Base-by-base conservation (phyloP, 2,888 invertebrate genomes). In the Acrobasis repandana region DNA sequence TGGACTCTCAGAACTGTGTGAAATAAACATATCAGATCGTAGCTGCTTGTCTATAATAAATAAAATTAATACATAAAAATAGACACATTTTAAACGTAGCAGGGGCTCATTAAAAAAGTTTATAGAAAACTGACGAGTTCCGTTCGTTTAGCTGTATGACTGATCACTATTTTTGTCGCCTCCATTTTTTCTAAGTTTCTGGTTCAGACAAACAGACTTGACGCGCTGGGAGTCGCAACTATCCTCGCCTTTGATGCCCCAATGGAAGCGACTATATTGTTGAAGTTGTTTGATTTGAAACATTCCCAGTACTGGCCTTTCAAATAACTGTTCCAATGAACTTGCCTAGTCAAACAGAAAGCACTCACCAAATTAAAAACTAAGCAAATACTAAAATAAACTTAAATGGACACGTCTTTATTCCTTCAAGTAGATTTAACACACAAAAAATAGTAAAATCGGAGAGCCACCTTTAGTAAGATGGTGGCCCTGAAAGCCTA, bases 191-290 rank as follows among this genome's bases (percentile, higher is more conserved):
- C 14, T 16, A 16, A 34, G 15, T 36, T 52, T 16, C 51, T 8
- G 8, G 51, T 9, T 0, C 51, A 36, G 52, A 16, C 16, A 54
- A 54, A 54, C 54, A 54, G 9, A 18, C 8, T 20, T 15, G 54
- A 9, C 6, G 38, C 54, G 20, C 38, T 20, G 54, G 38, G 38
- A 38, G 18, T 54, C 20, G 18, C 9, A 52, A 36, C 15, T 20
- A 43, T 43, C 5, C 38, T 38, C 18, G 36, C 38, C 54, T 54
- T 54, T 38, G 54, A 54, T 38, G 38, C 38, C 20, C 36, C 54
- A 38, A 54, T 54, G 20, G 54, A 38, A 38, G 54, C 52, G 38
- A 43, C 43, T 54, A 38, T 54, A 54, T 54, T 54, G 54, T 54
- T 18, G 18, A 54, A 54, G 38, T 54, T 38, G 54, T 54, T 38